Evolutionary conservation across 2,888 invertebrate genomes (phyloP).

Genomic region (Megaustenia siamemsis): DNA sequence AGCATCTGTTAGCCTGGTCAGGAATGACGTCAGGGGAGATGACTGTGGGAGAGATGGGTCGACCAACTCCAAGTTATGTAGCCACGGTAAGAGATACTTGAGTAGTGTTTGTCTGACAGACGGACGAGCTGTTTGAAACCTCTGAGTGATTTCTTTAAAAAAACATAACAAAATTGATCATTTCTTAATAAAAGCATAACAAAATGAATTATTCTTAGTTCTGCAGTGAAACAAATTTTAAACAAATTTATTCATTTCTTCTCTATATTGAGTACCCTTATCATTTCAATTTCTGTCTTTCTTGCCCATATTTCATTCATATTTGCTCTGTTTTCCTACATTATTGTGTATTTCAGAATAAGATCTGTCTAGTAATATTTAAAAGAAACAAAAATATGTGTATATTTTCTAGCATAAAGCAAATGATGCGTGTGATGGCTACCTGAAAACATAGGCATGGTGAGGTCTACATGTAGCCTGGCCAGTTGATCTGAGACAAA

Average conservation of each 20-base stretch:
- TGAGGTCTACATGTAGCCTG: conserved; percentile 95
- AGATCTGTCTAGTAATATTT: no score
- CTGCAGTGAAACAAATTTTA: no score
- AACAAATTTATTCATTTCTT: no score
- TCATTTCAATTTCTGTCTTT: no score
- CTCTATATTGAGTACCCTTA: no score
- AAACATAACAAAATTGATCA: no score
- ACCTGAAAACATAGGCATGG: conserved; percentile 99
- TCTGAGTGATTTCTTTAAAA: conserved; percentile 93
- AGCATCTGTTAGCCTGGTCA: conserved; percentile 82
- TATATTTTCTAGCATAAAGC: neutral
- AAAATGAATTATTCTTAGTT: no score
- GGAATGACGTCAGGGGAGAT: conserved; percentile 73
- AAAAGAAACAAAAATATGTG: neutral
- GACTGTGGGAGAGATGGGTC: conserved; percentile 93
- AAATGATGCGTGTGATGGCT: conserved; percentile 55
- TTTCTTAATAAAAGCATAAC: no score
- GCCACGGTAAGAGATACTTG: conserved; percentile 96
- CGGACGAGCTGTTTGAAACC: conserved; percentile 96
- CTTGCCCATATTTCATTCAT: no score
- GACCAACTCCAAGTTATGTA: conserved; percentile 98
- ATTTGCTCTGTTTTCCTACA: no score
- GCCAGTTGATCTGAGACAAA: conserved; percentile 95
- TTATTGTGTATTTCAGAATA: no score
- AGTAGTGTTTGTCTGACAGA: conserved; percentile 94